phyloP scores from a whole-genome alignment of 2,113 vertebrate genomes.

The Cynopterus brachyotis region DNA sequence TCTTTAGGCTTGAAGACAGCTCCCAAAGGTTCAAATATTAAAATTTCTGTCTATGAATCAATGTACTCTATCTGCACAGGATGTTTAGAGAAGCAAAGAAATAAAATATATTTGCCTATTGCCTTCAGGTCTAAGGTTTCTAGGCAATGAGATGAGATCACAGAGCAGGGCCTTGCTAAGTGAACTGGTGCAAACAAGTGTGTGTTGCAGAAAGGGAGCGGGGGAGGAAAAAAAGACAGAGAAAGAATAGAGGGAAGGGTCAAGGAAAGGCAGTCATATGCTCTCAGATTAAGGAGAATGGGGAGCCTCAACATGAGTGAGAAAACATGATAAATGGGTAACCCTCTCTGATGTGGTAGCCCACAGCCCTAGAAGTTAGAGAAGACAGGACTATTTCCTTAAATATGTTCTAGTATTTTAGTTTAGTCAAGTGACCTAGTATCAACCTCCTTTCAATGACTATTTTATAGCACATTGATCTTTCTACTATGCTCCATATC shows the following conservation, averaged over 20 bases:
- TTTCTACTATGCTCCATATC: not conserved
- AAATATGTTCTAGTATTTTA: not conserved
- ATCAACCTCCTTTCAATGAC: not conserved
- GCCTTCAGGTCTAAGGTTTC: not conserved
- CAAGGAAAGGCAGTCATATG: not conserved
- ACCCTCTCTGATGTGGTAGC: not conserved
- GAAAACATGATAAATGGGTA: not conserved
- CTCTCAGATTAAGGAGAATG: no score
- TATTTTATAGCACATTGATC: not conserved
- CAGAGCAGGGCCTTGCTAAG: not conserved
- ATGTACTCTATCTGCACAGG: not conserved
- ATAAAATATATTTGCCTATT: constrained; percentile 59
- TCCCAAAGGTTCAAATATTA: constrained; percentile 30
- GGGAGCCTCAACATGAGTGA: not conserved
- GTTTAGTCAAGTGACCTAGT: not conserved
- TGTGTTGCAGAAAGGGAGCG: not conserved
- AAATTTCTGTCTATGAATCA: not conserved
- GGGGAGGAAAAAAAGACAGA: not conserved
- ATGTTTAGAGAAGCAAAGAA: constrained; percentile 73
- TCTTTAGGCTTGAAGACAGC: not conserved
- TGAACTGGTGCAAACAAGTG: not conserved
- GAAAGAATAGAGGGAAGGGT: not conserved
- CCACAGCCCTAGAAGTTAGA: not conserved
- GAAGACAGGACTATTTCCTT: not conserved
- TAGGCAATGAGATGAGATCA: not conserved